phyloP scores from a whole-genome alignment of 2,797 vertebrate genomes.

The Artibeus jamaicensis region DNA sequence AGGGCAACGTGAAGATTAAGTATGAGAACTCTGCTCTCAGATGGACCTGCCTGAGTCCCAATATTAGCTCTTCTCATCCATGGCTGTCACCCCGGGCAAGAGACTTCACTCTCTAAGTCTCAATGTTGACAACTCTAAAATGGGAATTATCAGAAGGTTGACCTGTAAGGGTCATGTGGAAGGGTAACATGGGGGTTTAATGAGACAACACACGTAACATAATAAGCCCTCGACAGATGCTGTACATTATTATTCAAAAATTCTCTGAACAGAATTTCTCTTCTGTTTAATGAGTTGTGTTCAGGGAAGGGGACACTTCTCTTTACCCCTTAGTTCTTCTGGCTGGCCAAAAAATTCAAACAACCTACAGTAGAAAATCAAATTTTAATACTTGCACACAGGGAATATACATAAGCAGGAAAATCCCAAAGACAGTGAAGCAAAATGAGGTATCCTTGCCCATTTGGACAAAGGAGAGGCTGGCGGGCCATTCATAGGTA shows the following conservation, averaged over 20 bases:
- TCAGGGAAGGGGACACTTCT: neutral
- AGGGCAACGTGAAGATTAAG: neutral
- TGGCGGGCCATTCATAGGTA: neutral
- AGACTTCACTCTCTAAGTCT: neutral
- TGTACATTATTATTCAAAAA: neutral
- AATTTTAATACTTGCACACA: neutral
- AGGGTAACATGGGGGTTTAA: neutral
- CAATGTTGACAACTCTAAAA: neutral
- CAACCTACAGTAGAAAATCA: neutral
- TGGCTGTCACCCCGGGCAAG: neutral
- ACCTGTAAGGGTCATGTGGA: neutral
- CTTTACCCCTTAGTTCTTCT: neutral
- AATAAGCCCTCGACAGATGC: neutral
- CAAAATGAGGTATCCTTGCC: neutral
- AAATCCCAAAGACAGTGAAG: neutral
- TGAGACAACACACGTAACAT: neutral
- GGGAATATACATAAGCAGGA: neutral
- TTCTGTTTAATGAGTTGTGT: neutral
- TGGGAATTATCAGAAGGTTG: neutral
- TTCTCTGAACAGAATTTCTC: conserved; percentile 1
- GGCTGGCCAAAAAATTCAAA: neutral
- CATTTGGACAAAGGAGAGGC: neutral
- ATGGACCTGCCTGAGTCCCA: neutral
- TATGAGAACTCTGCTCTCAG: neutral
- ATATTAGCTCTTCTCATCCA: neutral